These are phyloP conservation scores for Oreochromis niloticus DNA, from an alignment of 2,113 vertebrate genomes.

Conservation along the genomic window DNA sequence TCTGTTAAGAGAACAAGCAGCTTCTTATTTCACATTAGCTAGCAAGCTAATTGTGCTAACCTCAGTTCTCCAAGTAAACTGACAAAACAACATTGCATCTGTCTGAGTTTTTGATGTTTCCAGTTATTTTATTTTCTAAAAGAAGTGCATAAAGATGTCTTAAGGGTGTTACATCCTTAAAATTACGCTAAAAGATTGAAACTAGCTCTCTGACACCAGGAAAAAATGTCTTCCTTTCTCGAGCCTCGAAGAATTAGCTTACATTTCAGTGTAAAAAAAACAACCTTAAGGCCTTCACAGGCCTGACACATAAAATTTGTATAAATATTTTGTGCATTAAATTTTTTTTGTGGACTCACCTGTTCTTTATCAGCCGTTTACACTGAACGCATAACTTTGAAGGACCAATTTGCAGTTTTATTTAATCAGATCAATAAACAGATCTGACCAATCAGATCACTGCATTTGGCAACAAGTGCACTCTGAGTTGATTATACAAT, in stretches of 20 bases:
- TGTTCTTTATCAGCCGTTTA: not conserved
- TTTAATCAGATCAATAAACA: not conserved
- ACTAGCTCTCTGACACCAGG: not conserved
- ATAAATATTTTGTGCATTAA: not conserved
- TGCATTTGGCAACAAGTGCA: not conserved
- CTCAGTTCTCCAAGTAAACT: accelerated
- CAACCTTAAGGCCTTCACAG: not conserved
- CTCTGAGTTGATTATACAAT: not conserved
- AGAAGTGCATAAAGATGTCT: not conserved
- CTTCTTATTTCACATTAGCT: not conserved
- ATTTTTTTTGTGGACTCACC: not conserved
- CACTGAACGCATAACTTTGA: accelerated
- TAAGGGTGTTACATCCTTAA: not conserved
- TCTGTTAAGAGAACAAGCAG: not conserved
- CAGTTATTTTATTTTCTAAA: not conserved
- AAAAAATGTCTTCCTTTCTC: not conserved
- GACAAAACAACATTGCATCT: not conserved
- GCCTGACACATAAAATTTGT: not conserved
- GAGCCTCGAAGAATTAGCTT: not conserved
- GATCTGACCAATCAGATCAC: not conserved
- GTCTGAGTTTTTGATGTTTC: not conserved
- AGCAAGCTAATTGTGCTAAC: not conserved
- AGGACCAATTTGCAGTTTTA: not conserved
- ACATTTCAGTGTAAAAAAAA: not conserved
- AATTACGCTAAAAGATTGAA: accelerated